Percentiles rank a stretch among this genome's conserved stretches.
Evolutionary conservation across 2,113 vertebrate genomes (phyloP).

Genomic region (Eublepharis macularius): DNA sequence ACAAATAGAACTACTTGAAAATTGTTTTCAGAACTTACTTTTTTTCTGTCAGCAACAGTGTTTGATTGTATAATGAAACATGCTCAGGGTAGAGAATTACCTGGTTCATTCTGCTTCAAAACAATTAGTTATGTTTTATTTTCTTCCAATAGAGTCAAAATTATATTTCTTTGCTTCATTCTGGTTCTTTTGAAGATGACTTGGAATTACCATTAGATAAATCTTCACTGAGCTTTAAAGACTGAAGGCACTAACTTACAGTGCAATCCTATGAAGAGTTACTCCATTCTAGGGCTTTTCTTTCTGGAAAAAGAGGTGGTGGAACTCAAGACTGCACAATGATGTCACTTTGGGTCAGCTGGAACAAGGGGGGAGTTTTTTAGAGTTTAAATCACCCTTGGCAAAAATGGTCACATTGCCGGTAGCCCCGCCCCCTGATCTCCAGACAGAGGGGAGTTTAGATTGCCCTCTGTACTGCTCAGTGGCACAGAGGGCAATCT

Average conservation of each 20-base stretch:
- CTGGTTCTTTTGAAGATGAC: conserved; percentile 48
- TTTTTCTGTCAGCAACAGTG: conserved; percentile 50
- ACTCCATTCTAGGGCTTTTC: too few relatives aligned
- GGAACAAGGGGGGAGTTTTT: too few relatives aligned
- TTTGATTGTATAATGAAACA: conserved; percentile 33
- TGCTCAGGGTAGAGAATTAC: background rate
- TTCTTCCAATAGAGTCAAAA: conserved; percentile 45
- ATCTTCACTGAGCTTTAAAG: conserved; percentile 40
- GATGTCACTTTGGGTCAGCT: too few relatives aligned
- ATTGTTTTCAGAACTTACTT: background rate
- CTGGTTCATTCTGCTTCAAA: conserved; percentile 6
- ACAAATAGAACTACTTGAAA: conserved; percentile 33
- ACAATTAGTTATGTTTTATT: background rate
- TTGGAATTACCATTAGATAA: conserved; percentile 45
- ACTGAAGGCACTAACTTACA: conserved; percentile 22
- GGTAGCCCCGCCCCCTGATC: too few relatives aligned
- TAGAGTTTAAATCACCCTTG: too few relatives aligned
- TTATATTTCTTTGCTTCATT: conserved; percentile 20
- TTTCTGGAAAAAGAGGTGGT: too few relatives aligned
- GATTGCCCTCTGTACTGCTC: too few relatives aligned
- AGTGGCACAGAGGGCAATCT: too few relatives aligned
- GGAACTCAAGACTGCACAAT: too few relatives aligned
- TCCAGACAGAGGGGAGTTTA: too few relatives aligned
- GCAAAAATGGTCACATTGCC: too few relatives aligned
- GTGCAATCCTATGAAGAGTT: too few relatives aligned